Evolutionary conservation across 2,113 vertebrate genomes (phyloP), one percentile per base, ranked within the genome.

Genomic region (Cathartes aura): DNA sequence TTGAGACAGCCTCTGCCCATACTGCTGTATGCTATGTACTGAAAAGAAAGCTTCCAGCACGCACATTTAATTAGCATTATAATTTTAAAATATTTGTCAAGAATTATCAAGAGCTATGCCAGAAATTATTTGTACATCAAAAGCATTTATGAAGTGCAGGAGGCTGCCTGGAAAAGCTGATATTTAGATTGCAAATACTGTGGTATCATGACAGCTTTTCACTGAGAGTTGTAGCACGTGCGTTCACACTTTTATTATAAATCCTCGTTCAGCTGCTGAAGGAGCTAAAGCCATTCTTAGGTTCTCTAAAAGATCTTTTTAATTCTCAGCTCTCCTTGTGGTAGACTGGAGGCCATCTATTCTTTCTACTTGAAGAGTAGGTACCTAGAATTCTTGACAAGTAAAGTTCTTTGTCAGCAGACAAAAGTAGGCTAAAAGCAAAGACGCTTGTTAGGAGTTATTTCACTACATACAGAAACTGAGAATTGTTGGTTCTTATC

Each of bases 361-460:
- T 96, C 89, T 92, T 95, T 78, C 56, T 30, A 58, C 58, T 89
- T 71, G 59, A 90, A 56, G 68, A 84, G 68, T 29, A 90, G 56
- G 43, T 74, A 95, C 80, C 76, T 91, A 91, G 60, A 89, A 72
- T 90, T 79, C 85, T 84, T 91, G 91, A 93, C 63, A 95, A 90
- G 67, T 66, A n/a, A 70, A 94, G 60, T 73, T 90, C 79, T 92
- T 88, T 93, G 82, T 70, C 86, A 87, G 71, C 62, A 93, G 92
- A 73, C 74, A 86, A 90, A 95, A 92, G 88, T 6, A 86, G 87
- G 72, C 47, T 95, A 89, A 76, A 92, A 91, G 55, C 79, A 93
- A 93, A 90, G 42, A 86, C 43, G 70, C 30, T 47, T 92, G 53
- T 42, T 86, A 66, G 80, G 68, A 74, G 38, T 72, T 95, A 80